Evolutionary conservation across 2,113 vertebrate genomes (phyloP), one percentile per base, ranked within the genome.

Genomic region (Notothenia coriiceps): DNA sequence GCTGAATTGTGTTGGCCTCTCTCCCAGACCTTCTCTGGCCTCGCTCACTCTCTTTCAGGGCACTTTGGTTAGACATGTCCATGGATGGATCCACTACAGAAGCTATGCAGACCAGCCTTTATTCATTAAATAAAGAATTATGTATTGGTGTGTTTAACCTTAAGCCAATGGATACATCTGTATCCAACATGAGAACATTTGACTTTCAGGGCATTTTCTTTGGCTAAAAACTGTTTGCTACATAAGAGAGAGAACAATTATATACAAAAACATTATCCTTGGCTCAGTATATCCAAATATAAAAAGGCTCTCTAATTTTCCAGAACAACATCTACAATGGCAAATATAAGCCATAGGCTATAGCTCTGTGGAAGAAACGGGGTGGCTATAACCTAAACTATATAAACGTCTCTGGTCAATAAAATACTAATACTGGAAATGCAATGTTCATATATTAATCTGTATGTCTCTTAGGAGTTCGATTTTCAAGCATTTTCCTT

Each of bases 21-120:
- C 35, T 92, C 89, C 91, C 83, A 89, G 84, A 85, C 74, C 76
- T 78, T 70, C 78, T 75, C 77, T 84, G 81, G 78, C 76, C 76
- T 85, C 12, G 3, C 47, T 74, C 5, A 6, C 29, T 62, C 64
- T 78, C 67, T 70, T 76, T 59, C 14, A 71, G 59, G 75, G 69
- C 72, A 82, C 46, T 60, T 2, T 17, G 73, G 76, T 80, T 78
- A 71, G 43, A 86, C 57, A 84, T 63, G 22, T 60, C 40, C 46
- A 74, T 1, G 29, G 29, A 29, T 29, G 29, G 29, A 74, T 43
- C 59, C 46, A 68, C 54, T 73, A 51, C n/a, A 18, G 68, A 25
- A 78, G 82, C 51, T 52, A 0, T 52, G 52, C 2, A 57, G 20
- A 25, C 63, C 49, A 60, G 40, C 52, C 22, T 18, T 22, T 60